These are phyloP conservation scores for Ormyrus labotus DNA, from an alignment of 2,888 invertebrate species.

Conservation along the genomic window DNA sequence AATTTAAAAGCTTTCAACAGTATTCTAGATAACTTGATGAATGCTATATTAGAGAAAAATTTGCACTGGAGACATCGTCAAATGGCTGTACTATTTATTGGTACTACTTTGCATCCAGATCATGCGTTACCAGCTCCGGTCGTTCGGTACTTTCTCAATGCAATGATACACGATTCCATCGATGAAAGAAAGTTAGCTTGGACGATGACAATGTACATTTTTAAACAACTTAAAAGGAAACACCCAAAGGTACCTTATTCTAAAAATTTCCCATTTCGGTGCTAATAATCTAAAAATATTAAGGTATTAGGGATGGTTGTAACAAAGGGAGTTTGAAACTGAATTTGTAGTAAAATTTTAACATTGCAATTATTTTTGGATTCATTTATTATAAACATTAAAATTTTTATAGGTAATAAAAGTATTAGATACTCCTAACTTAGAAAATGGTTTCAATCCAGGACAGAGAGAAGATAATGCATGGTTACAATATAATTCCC, in stretches of 20 bases:
- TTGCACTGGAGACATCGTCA: conserved; percentile 89
- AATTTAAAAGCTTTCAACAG: conserved; percentile 76
- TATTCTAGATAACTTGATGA: conserved; percentile 77
- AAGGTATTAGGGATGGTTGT: too few species aligned
- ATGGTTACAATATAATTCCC: conserved; percentile 85
- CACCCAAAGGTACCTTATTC: conserved; percentile 72
- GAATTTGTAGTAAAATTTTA: too few species aligned
- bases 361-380: too few species aligned
- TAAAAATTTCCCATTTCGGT: too few species aligned
- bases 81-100: conserved; percentile 85
- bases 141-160: conserved; percentile 81
- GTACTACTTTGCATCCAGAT: conserved; percentile 84
- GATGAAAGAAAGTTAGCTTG: conserved; percentile 85
- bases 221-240: conserved; percentile 85
- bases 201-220: conserved; percentile 79
- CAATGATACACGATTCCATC: conserved; percentile 86
- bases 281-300: too few species aligned
- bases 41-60: conserved; percentile 78
- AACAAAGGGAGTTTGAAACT: too few species aligned
- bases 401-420: too few species aligned
- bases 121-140: conserved; percentile 81
- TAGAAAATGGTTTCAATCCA: conserved; percentile 61
- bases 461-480: conserved; percentile 84
- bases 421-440: conserved; percentile 4
- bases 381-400: too few species aligned